phyloP scores from a whole-genome alignment of 1,140 invertebrate genomes.

The Drosophila nebulosa region DNA sequence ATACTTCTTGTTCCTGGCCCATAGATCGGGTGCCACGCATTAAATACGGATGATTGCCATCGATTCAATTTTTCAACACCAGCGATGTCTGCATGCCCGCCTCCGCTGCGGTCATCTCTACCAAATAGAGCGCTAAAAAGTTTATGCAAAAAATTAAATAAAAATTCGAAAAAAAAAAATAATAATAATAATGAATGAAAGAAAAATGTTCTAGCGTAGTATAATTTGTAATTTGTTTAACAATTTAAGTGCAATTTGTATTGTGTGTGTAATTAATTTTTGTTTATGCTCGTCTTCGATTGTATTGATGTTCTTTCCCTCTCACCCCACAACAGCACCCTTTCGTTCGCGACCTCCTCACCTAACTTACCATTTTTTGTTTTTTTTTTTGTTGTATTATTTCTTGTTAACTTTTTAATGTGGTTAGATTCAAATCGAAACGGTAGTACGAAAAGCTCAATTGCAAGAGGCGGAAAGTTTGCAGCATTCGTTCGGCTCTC shows the following conservation, averaged over 20 bases:
- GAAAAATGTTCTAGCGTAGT: slow-evolving; percentile 39
- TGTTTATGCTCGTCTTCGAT: slow-evolving; percentile 17
- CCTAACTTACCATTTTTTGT: no score
- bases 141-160: not conserved
- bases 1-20: slow-evolving; percentile 89
- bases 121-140: not conserved
- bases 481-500: slow-evolving; percentile 4
- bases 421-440: slow-evolving; percentile 3
- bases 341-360: not conserved
- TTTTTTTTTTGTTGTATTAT: slow-evolving; percentile 7
- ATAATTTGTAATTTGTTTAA: slow-evolving; percentile 37
- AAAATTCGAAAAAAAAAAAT: not conserved
- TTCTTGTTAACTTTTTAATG: slow-evolving; percentile 32
- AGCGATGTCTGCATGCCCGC: no score
- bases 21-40: slow-evolving; percentile 83
- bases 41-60: slow-evolving; percentile 32
- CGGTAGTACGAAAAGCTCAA: not conserved
- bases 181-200: not conserved
- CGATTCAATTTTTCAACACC: no score
- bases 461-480: slow-evolving; percentile 1
- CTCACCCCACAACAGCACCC: not conserved
- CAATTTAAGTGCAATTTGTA: slow-evolving; percentile 45
- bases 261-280: slow-evolving; percentile 23
- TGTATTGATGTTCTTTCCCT: not conserved
- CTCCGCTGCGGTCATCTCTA: no score